These are phyloP conservation scores for Camarhynchus parvulus DNA, from an alignment of 2,113 vertebrate species.

Conservation along the genomic window DNA sequence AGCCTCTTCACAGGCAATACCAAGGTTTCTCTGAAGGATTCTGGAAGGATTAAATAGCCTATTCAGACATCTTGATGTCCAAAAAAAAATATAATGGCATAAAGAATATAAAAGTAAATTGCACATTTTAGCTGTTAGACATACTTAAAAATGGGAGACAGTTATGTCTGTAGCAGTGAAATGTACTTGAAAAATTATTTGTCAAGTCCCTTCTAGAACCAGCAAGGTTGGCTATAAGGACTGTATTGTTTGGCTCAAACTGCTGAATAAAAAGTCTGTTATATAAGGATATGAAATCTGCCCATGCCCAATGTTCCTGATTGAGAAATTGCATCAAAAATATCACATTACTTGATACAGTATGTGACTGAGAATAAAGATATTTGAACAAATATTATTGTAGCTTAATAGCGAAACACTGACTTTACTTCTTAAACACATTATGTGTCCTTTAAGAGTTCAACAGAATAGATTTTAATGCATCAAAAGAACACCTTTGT, in stretches of 20 bases:
- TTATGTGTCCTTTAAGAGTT: not conserved
- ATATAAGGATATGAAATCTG: not conserved
- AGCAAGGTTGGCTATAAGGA: not conserved
- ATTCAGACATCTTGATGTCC: not conserved
- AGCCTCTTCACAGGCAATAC: not conserved
- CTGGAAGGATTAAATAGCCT: not conserved
- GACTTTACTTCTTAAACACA: not conserved
- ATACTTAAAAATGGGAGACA: not conserved
- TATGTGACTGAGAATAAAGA: not conserved
- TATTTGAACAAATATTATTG: not conserved
- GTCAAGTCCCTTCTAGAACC: not conserved
- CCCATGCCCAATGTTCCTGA: not conserved
- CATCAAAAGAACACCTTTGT: not conserved
- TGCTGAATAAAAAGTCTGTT: not conserved
- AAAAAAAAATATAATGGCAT: slow-evolving; percentile 6
- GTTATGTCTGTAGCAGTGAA: not conserved
- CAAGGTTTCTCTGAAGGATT: slow-evolving; percentile 20
- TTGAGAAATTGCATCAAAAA: not conserved
- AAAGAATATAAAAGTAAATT: slow-evolving; percentile 10
- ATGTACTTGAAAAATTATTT: not conserved
- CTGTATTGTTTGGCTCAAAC: not conserved
- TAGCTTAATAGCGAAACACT: not conserved
- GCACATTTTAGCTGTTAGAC: slow-evolving; percentile 1
- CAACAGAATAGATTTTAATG: not conserved
- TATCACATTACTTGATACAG: not conserved